Evolutionary conservation across 2,113 vertebrate species (phyloP).

Genomic region (Cromileptes altivelis): DNA sequence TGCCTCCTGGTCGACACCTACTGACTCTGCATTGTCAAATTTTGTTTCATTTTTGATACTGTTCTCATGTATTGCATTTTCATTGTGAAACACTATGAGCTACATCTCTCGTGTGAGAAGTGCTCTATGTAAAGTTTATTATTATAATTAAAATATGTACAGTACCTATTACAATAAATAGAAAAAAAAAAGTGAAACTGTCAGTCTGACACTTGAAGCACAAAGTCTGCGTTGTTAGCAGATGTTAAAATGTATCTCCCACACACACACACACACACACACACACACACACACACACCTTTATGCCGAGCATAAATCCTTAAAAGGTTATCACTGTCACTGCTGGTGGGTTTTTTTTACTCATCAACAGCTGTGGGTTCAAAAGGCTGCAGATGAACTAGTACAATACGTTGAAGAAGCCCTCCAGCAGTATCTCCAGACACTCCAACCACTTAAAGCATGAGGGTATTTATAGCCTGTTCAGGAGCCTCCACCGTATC

Average conservation of each 20-base stretch:
- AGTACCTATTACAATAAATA: too few species aligned
- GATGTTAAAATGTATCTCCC: neutral
- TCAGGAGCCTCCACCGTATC: constrained; percentile 41
- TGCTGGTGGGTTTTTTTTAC: constrained; percentile 31
- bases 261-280: neutral
- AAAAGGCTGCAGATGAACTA: constrained; percentile 37
- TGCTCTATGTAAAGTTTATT: too few species aligned
- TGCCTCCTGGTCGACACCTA: too few species aligned
- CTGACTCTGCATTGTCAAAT: too few species aligned
- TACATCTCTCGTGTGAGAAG: too few species aligned
- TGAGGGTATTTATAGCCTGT: constrained; percentile 62
- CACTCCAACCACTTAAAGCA: constrained; percentile 60
- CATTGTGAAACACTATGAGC: too few species aligned
- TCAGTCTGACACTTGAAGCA: neutral
- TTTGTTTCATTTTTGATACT: too few species aligned
- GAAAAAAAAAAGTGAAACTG: too few species aligned
- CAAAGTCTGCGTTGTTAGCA: too few species aligned
- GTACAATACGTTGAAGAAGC: constrained; percentile 26
- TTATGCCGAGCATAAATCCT: neutral
- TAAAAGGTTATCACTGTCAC: neutral
- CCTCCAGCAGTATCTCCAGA: constrained; percentile 53
- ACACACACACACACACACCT: neutral
- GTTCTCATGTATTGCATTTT: too few species aligned
- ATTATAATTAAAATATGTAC: too few species aligned
- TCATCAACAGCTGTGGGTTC: constrained; percentile 46